Conservation (phyloP, 2,797 vertebrate species). For the Poeciliopsis turneri region DNA sequence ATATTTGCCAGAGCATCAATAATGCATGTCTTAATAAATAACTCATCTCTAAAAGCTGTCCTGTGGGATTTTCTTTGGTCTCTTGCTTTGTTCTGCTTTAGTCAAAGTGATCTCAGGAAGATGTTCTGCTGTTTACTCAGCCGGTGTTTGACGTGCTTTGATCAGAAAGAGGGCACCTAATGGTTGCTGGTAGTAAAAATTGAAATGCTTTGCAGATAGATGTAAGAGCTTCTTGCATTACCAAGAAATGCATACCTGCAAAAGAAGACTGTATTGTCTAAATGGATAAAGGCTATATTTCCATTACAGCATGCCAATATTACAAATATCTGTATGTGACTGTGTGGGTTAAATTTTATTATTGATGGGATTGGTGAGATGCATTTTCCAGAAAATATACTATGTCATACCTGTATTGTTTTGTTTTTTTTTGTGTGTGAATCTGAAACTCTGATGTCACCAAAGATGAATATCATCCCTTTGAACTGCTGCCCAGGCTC, state of each 20-base stretch:
- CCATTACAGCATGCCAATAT: not conserved
- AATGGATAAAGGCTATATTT: not conserved
- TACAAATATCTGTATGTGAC: not conserved
- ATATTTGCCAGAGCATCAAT: conserved; percentile 22
- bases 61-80: not conserved
- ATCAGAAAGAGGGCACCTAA: conserved; percentile 27
- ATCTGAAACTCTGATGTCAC: not conserved
- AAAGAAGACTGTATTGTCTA: not conserved
- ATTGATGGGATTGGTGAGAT: not conserved
- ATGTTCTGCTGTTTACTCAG: conserved; percentile 22
- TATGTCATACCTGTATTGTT: not conserved
- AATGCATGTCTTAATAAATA: conserved; percentile 28
- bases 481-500: not conserved
- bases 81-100: conserved; percentile 35
- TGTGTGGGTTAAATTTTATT: not conserved
- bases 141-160: conserved; percentile 10
- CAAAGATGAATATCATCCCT: not conserved
- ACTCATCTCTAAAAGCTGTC: conserved; percentile 12
- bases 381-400: not conserved
- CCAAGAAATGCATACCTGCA: not conserved
- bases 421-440: too few species aligned
- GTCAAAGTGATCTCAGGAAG: conserved; percentile 5
- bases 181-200: conserved; percentile 12
- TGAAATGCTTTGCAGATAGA: not conserved
- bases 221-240: not conserved